Percentiles rank a stretch among this genome's conserved stretches.
These are phyloP conservation scores for Oligia latruncula DNA, from an alignment of 2,888 invertebrate species.

Conservation along the genomic window DNA sequence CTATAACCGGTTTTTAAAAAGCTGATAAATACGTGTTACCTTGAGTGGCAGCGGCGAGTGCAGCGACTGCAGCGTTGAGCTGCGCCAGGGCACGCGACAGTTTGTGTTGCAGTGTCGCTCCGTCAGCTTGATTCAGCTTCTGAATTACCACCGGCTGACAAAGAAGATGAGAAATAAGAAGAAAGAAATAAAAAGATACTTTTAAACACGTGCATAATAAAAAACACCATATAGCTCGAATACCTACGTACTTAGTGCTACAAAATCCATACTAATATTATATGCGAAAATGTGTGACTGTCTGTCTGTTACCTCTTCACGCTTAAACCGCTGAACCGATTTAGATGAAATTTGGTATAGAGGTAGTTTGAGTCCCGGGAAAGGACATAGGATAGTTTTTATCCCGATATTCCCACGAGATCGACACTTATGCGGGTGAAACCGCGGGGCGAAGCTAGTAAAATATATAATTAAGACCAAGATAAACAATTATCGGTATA, in stretches of 20 bases:
- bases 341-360: too few species aligned
- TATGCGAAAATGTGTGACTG: too few species aligned
- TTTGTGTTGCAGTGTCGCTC: slow-evolving; percentile 21
- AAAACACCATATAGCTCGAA: background rate
- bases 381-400: too few species aligned
- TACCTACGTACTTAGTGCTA: background rate
- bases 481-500: too few species aligned
- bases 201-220: background rate
- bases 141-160: slow-evolving; percentile 49
- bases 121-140: slow-evolving; percentile 30
- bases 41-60: slow-evolving; percentile 45
- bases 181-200: background rate
- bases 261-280: too few species aligned
- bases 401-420: too few species aligned
- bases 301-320: too few species aligned
- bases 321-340: too few species aligned
- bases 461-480: background rate
- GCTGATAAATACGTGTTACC: slow-evolving; percentile 29
- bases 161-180: background rate
- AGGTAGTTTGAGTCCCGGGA: too few species aligned
- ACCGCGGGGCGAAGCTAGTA: too few species aligned
- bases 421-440: too few species aligned
- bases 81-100: slow-evolving; percentile 44
- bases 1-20: too few species aligned
- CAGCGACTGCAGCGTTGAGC: slow-evolving; percentile 60